A percentile compares a stretch with the other conserved stretches of the same genome.
Conservation (phyloP, 2,797 vertebrate genomes). For the Apogon hyalosoma region DNA sequence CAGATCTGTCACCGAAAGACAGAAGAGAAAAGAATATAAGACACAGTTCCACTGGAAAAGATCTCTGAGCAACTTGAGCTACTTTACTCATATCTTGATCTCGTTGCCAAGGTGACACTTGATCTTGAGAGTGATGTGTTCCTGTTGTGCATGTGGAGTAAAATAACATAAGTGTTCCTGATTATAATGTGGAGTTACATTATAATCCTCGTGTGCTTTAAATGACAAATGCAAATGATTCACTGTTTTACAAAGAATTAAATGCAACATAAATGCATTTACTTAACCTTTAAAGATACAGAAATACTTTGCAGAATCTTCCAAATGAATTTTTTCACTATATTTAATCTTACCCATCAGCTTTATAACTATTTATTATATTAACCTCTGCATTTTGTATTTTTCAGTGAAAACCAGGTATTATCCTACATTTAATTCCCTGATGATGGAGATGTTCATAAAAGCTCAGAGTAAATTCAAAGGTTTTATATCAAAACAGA, state of each 20-base stretch:
- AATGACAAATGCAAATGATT: conserved; percentile 1
- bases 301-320: no score
- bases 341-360: no score
- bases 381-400: no score
- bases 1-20: conserved; percentile 13
- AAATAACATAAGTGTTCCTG: no score
- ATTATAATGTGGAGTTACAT: neutral
- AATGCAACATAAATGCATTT: neutral
- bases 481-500: no score
- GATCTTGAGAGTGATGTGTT: conserved; percentile 34
- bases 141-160: conserved; percentile 49
- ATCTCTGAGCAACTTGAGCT: neutral
- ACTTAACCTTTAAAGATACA: neutral
- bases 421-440: no score
- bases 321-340: no score
- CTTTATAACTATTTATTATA: no score
- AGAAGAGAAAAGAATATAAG: conserved; percentile 65
- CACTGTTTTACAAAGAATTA: conserved; percentile 1
- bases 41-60: conserved; percentile 34
- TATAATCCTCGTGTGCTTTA: conserved; percentile 16
- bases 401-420: no score
- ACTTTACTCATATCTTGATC: conserved; percentile 15
- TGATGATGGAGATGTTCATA: no score
- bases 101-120: conserved; percentile 57
- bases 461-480: no score